Evolutionary conservation across 1,140 invertebrate genomes (phyloP).

Genomic region (Pseudomyrmex pallidus): DNA sequence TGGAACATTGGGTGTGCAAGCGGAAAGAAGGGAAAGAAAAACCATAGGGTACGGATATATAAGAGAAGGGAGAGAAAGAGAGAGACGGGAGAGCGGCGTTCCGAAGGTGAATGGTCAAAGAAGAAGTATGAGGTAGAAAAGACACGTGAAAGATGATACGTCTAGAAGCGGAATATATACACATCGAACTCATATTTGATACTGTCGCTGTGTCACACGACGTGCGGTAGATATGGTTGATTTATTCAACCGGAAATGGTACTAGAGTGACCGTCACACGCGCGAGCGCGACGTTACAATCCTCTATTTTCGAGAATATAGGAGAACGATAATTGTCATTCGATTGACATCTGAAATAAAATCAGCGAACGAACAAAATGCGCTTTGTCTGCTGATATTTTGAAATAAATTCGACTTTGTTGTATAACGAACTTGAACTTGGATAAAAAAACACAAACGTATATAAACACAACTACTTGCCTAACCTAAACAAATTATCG

Average conservation of each 20-base stretch:
- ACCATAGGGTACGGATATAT: conserved; percentile 8
- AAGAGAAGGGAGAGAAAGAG: conserved; percentile 19
- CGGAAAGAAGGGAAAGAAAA: conserved; percentile 56
- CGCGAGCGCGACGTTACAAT: not conserved
- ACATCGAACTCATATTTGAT: conserved; percentile 32
- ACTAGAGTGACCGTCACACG: conserved; percentile 33
- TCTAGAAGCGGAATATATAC: conserved; percentile 9
- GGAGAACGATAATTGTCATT: not conserved
- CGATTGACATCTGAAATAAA: not conserved
- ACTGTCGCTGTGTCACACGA: not conserved
- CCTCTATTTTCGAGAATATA: conserved; percentile 1
- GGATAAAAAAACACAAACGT: not conserved
- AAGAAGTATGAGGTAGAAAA: conserved; percentile 39
- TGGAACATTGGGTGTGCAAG: conserved; percentile 28
- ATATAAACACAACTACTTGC: not conserved
- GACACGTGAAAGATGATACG: conserved; percentile 59
- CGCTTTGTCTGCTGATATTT: not conserved
- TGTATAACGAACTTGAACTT: not conserved
- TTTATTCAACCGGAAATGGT: conserved; percentile 57
- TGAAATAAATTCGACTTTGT: not conserved
- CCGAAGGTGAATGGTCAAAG: conserved; percentile 65
- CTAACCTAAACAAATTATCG: not conserved
- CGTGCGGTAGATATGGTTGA: conserved; percentile 39
- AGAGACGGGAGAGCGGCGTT: conserved; percentile 32
- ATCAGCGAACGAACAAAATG: not conserved